Evolutionary conservation across 1,140 invertebrate species (phyloP), one percentile per base, ranked within the genome.

Genomic region (Neomicropteryx cornuta): DNA sequence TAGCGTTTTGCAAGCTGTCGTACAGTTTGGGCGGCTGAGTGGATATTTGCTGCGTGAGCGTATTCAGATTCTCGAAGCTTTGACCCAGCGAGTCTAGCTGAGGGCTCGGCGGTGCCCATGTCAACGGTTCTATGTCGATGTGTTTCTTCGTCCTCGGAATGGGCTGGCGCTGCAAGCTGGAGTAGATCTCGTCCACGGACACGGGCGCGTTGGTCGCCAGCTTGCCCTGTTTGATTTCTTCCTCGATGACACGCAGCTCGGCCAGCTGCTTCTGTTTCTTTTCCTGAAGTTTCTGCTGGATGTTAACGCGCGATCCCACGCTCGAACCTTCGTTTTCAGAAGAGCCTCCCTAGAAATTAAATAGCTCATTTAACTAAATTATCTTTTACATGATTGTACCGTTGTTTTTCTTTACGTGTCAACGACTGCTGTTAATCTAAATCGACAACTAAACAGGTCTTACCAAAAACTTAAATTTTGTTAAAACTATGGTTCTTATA

Each of bases 211-310:
- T 67, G 36, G 64, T 71, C 21, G 61, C 76, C 4, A 86, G 52
- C 53, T 87, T 87, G 0, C 83, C 83, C 49, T 87, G 82, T 52
- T 85, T 86, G 21, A 90, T 89, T 57, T 90, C 87, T 49, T 87
- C 83, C 50, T 89, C 84, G 46, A 88, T 86, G 5, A 83, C 80
- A 38, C 80, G 69, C 8, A 91, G 53, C 55, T 91, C 86, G 0
- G 85, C 81, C 3, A 91, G 59, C 46, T 91, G 87, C 46, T 90
- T 87, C 49, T 87, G 83, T 44, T 88, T 88, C 56, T 91, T 91
- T 53, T 89, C 85, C 50, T 87, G 79, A 1, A 91, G 58, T 52
- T 91, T 91, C 47, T 87, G 83, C 45, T 87, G 80, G 43, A 91
- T 90, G 50, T 89, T 86, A 2, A 88, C 80, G 11, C 80, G 56